A percentile compares a stretch with the other conserved stretches of the same genome.
Conservation (phyloP, 2,113 vertebrate genomes). For the Alligator sinensis region DNA sequence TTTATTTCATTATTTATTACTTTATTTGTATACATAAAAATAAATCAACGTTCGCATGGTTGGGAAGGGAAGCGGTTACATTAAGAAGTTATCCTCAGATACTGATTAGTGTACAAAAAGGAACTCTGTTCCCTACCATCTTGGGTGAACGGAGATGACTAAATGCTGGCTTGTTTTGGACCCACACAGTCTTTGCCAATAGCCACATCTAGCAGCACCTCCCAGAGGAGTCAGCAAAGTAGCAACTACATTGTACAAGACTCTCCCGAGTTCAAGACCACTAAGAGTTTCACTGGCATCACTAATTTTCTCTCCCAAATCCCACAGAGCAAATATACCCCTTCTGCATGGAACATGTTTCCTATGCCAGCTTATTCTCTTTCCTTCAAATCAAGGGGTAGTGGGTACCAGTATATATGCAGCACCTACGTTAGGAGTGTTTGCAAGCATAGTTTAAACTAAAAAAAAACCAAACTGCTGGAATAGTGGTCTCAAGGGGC, state of each 20-base stretch:
- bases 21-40: neutral
- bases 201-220: neutral
- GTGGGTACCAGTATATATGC: too few species aligned
- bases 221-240: neutral
- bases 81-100: neutral
- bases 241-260: neutral
- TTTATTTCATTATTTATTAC: too few species aligned
- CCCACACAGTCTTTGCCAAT: rapidly evolving
- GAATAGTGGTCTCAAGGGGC: too few species aligned
- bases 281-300: neutral
- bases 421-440: too few species aligned
- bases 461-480: too few species aligned
- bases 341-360: neutral
- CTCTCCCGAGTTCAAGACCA: neutral
- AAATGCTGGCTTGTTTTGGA: neutral
- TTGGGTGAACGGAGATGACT: neutral
- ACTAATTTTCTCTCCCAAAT: neutral
- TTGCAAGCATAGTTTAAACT: too few species aligned
- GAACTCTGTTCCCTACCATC: neutral
- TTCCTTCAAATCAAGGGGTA: neutral
- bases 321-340: neutral
- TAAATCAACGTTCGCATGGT: neutral
- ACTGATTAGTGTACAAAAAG: neutral
- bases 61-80: neutral
- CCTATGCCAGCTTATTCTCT: neutral